Evolutionary conservation across 2,113 vertebrate species (phyloP).

Genomic region (Pagrus major): DNA sequence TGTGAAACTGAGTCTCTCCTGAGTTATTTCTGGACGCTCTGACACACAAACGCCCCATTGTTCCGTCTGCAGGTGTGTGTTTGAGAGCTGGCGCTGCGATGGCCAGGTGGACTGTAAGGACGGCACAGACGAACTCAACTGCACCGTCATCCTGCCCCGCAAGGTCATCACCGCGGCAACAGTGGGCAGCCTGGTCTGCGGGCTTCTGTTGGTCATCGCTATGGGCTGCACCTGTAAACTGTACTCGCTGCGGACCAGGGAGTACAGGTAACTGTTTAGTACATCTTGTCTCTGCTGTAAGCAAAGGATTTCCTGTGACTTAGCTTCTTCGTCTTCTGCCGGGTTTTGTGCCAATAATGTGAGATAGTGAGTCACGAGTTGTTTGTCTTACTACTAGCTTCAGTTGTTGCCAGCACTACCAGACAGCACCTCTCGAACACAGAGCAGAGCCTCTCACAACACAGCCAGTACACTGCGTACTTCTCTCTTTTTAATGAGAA

Average conservation of each 20-base stretch:
- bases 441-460: conserved; percentile 12
- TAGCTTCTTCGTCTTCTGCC: not conserved
- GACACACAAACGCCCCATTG: conserved; percentile 14
- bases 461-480: not conserved
- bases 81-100: conserved; percentile 94
- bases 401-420: conserved; percentile 16
- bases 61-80: conserved; percentile 86
- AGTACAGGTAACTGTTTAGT: conserved; percentile 82
- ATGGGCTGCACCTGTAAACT: conserved; percentile 94
- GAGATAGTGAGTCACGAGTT: conserved; percentile 23
- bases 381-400: not conserved
- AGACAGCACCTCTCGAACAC: conserved; percentile 12
- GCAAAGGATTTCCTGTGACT: not conserved
- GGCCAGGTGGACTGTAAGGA: conserved; percentile 93
- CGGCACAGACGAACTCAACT: conserved; percentile 90
- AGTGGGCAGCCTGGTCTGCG: conserved; percentile 92
- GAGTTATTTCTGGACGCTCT: not conserved
- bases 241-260: conserved; percentile 89
- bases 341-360: not conserved
- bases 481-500: not conserved
- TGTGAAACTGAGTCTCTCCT: not conserved
- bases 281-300: not conserved
- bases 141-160: conserved; percentile 88
- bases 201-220: conserved; percentile 91
- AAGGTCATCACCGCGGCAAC: conserved; percentile 93